Percentiles rank a stretch among this genome's conserved stretches.
phyloP scores from a whole-genome alignment of 2,888 invertebrate genomes.

The Shargacucullia verbasci region DNA sequence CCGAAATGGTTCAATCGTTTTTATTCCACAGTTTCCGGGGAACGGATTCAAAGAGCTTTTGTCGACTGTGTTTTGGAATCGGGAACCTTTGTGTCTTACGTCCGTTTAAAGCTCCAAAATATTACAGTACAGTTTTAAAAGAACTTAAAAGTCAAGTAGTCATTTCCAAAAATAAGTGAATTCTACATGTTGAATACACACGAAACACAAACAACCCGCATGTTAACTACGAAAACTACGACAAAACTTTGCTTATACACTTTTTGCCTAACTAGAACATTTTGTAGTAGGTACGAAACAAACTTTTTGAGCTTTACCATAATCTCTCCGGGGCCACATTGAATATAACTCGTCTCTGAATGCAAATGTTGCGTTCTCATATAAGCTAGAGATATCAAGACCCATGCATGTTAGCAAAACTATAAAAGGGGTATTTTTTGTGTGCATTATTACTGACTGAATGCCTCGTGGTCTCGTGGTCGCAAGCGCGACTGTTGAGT shows the following conservation, averaged over 20 bases:
- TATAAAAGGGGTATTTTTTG: no score
- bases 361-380: constrained; percentile 1
- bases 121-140: no score
- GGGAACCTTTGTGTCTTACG: background rate
- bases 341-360: constrained; percentile 11
- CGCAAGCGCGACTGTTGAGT: no score
- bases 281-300: constrained; percentile 17
- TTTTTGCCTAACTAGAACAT: constrained; percentile 17
- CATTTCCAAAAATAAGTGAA: background rate
- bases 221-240: constrained; percentile 3
- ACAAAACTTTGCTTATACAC: constrained; percentile 6
- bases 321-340: constrained; percentile 9
- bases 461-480: no score
- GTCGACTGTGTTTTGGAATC: constrained; percentile 1
- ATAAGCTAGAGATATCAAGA: constrained; percentile 14
- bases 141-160: background rate
- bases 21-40: constrained; percentile 2
- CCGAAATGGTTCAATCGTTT: background rate
- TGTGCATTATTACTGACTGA: no score
- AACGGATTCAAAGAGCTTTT: constrained; percentile 1
- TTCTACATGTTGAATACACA: background rate
- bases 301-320: background rate
- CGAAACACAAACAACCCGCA: constrained; percentile 17
- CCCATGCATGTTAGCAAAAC: background rate
- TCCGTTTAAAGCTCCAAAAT: background rate